Conservation (phyloP, 2,888 invertebrate genomes). For the Hypsopygia costalis region DNA sequence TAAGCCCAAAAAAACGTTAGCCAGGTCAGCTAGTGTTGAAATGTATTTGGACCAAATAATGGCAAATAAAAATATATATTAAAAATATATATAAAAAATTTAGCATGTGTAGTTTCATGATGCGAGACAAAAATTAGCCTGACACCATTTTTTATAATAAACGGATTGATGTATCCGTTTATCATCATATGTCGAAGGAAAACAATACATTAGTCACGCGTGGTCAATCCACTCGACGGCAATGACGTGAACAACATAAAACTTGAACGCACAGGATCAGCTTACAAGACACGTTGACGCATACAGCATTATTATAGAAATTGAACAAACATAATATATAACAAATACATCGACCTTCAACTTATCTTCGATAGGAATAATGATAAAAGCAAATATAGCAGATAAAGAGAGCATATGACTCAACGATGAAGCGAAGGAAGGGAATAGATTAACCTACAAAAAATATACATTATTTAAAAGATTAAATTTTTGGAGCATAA, state of each 20-base stretch:
- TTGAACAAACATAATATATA: not conserved
- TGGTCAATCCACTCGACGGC: slow-evolving; percentile 12
- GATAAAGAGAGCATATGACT: not conserved
- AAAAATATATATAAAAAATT: no score
- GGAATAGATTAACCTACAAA: slow-evolving; percentile 13
- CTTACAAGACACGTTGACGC: slow-evolving; percentile 3
- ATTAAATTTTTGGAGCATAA: no score
- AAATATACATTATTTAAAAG: no score
- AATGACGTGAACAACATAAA: slow-evolving; percentile 15
- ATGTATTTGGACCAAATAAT: no score
- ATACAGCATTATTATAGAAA: not conserved
- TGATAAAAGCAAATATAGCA: not conserved
- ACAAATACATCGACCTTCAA: not conserved
- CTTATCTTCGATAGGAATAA: not conserved
- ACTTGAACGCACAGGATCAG: slow-evolving; percentile 17
- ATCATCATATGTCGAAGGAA: slow-evolving; percentile 9
- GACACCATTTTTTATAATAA: not conserved
- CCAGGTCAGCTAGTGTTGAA: no score
- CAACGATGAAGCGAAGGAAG: not conserved
- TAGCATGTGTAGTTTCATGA: no score
- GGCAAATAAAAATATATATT: no score
- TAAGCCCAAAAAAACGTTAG: no score
- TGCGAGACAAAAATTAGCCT: no score
- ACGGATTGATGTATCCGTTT: no score
- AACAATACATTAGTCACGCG: slow-evolving; percentile 16